Base-by-base conservation (phyloP, 35 echinoderm and acorn worm genomes). In the Patiria miniata region DNA sequence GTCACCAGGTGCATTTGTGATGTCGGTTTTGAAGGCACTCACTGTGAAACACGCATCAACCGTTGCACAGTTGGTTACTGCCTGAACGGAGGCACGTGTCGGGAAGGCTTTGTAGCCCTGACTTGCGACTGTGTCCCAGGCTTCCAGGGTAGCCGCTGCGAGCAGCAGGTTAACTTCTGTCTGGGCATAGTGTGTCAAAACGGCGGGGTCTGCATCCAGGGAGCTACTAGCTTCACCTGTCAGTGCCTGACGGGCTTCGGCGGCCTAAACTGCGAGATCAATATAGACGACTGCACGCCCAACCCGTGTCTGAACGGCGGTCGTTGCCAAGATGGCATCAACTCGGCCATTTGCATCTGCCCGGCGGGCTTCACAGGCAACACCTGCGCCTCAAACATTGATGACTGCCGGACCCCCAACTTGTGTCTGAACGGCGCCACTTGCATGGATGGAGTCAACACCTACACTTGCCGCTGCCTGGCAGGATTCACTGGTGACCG, bases 391-490 rank as follows among this genome's bases (percentile, higher is more conserved):
- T 29, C 81, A 3, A 87, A 92, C 34, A 58, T 92, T 58, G 65
- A 92, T 37, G 90, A 92, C 37, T 92, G 90, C 69, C 39, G 57
- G 0, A 77, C 26, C 17, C 82, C 73, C 0, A 93, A 93, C 37
- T 82, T 87, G 28, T 94, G 92, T 56, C 87, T 79, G 76, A 94
- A 94, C 52, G 54, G 69, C 21, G 92, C 80, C 22, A 81, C 73
- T 14, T 94, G 92, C 54, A 80, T 79, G 0, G 92, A 94, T 82
- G 87, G 85, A 34, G 19, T 77, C 8, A 76, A 87, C 73, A 18
- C 78, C 8, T 93, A 85, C 52, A 79, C 50, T 12, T 91, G 89
- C 78, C 26, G 32, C 5, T 91, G 89, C n/a, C 2, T 47, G 1
- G 17, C 22, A 12, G 89, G 89, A 2, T 83, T 73, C 47, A 83